These are phyloP conservation scores for Martes flavigula DNA, from an alignment of 2,797 vertebrate species.

Conservation along the genomic window DNA sequence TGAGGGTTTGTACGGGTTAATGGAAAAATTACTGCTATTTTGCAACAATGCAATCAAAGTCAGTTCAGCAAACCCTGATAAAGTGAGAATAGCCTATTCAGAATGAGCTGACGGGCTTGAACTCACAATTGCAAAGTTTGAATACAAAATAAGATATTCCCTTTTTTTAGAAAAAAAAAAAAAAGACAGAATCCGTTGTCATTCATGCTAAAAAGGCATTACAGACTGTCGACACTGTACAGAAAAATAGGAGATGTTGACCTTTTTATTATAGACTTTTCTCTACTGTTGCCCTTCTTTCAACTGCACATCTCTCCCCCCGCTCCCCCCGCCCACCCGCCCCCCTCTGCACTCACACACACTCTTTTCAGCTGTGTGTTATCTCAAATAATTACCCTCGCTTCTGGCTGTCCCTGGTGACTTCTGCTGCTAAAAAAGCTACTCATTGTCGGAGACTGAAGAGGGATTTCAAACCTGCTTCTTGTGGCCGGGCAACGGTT, in stretches of 20 bases:
- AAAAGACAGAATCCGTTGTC: slow-evolving; percentile 89
- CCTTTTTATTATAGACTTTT: slow-evolving; percentile 93
- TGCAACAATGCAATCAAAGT: slow-evolving; percentile 90
- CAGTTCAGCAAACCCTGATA: slow-evolving; percentile 89
- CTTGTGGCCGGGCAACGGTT: slow-evolving; percentile 96
- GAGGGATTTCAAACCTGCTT: slow-evolving; percentile 96
- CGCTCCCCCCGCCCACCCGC: slow-evolving; percentile 8
- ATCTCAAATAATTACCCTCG: slow-evolving; percentile 99
- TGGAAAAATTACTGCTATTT: slow-evolving; percentile 87
- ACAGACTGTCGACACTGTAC: slow-evolving; percentile 89
- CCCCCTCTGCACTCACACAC: slow-evolving; percentile 65
- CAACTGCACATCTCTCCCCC: slow-evolving; percentile 85
- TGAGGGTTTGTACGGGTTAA: slow-evolving; percentile 83
- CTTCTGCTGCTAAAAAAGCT: slow-evolving; percentile 90
- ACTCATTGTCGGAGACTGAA: slow-evolving; percentile 90
- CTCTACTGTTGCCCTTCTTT: slow-evolving; percentile 86
- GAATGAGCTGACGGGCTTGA: slow-evolving; percentile 87
- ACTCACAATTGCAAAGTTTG: slow-evolving; percentile 90
- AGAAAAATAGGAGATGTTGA: slow-evolving; percentile 94
- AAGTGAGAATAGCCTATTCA: slow-evolving; percentile 92
- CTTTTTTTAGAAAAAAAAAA: slow-evolving; percentile 63
- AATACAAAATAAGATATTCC: slow-evolving; percentile 94
- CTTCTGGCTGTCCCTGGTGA: slow-evolving; percentile 95
- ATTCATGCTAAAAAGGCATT: slow-evolving; percentile 94
- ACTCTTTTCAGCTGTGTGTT: slow-evolving; percentile 92